Evolutionary conservation across 2,888 invertebrate genomes (phyloP), one percentile per base, ranked within the genome.

Genomic region (Acanthacorydalis orientalis): DNA sequence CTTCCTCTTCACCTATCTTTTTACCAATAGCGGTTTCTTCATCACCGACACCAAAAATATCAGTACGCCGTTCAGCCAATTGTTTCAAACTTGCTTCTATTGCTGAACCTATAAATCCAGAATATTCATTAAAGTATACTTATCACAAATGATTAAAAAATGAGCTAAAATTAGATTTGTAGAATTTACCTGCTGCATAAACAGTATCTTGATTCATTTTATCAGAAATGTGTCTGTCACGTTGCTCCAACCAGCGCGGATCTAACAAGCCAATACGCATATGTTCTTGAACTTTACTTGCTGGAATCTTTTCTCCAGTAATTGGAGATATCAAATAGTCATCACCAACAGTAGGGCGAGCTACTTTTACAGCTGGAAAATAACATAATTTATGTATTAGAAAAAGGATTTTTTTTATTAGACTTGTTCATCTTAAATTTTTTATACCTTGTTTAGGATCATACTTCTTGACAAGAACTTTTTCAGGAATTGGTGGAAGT

Each of bases 21-120:
- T 95, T 95, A 72, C 98, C 98, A 63, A 98, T 99, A 23, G 91
- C 90, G 0, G 97, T 96, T 74, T 98, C 98, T 65, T 97, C 96
- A 64, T 91, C 91, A 49, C 97, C 97, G 51, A 92, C 89, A 68
- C 98, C 98, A 70, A 99, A 99, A 68, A 98, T 98, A 75, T 98
- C 98, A 1, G 98, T 97, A 83, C 98, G 92, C 55, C 98, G 79
- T 64, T 98, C 97, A 0, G 98, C 98, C 59, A 98, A 72, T 62
- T 90, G 83, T 64, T 93, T 93, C 60, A 98, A 78, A 60, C 89
- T 92, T 38, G 89, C 89, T 61, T 95, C 93, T 59, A 98, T 95
- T n/a, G 93, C 90, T 31, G 89, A 80, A 45, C 87, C 77, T 62
- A 60, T 34, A 53, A 48, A 51, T 23, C 6, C 48, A 38, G 63